A percentile compares a stretch with the other conserved stretches of the same genome.
Conservation (phyloP, 2,113 vertebrate genomes). For the Apistogramma diplotaenia region DNA sequence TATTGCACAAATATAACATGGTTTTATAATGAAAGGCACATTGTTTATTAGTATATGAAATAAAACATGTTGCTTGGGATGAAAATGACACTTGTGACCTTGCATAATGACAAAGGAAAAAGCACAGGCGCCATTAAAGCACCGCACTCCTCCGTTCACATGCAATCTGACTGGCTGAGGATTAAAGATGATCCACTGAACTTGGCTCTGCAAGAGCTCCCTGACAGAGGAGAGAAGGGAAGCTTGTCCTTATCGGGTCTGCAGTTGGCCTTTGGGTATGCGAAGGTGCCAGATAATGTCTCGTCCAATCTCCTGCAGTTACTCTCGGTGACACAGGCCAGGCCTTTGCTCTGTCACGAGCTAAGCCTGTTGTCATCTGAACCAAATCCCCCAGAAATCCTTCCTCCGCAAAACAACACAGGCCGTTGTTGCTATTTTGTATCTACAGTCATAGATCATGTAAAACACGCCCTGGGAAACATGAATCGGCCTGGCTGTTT, state of each 20-base stretch:
- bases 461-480: slow-evolving; percentile 9
- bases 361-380: slow-evolving; percentile 62
- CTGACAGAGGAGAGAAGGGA: slow-evolving; percentile 44
- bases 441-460: not conserved
- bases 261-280: slow-evolving; percentile 54
- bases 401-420: slow-evolving; percentile 43
- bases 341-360: slow-evolving; percentile 61
- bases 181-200: slow-evolving; percentile 47
- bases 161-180: slow-evolving; percentile 28
- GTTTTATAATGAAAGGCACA: not conserved
- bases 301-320: slow-evolving; percentile 51
- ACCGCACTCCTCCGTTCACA: slow-evolving; percentile 1
- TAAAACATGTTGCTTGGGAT: slow-evolving; percentile 29
- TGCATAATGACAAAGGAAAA: not conserved
- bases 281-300: slow-evolving; percentile 60
- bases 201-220: slow-evolving; percentile 20
- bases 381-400: slow-evolving; percentile 51
- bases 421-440: slow-evolving; percentile 22
- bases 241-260: slow-evolving; percentile 58
- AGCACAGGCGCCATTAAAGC: slow-evolving; percentile 16
- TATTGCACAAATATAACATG: slow-evolving; percentile 24
- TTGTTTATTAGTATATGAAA: not conserved
- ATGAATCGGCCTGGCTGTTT: not conserved
- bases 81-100: slow-evolving; percentile 56
- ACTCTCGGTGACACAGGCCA: slow-evolving; percentile 68